Evolutionary conservation across 2,888 invertebrate species (phyloP).

Genomic region (Heliconius charithonia): DNA sequence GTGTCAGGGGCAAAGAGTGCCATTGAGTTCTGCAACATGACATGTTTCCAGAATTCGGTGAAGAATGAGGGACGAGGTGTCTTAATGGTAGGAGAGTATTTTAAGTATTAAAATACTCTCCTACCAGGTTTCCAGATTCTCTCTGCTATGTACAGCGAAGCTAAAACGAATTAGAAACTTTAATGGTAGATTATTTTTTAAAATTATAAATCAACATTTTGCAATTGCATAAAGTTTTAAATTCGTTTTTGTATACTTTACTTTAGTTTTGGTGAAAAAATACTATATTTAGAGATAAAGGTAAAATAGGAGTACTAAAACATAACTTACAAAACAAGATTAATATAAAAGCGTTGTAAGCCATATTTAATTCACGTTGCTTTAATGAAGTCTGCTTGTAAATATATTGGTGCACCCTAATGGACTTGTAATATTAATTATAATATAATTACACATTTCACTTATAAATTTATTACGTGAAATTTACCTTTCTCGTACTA

Average conservation of each 20-base stretch:
- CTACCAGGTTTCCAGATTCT: not conserved
- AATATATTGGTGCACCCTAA: not conserved
- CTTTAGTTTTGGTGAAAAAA: too few relatives aligned
- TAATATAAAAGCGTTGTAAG: constrained; percentile 15
- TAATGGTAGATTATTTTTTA: too few relatives aligned
- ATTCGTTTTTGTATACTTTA: too few relatives aligned
- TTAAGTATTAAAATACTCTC: too few relatives aligned
- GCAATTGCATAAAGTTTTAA: too few relatives aligned
- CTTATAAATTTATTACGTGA: constrained; percentile 12
- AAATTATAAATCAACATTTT: too few relatives aligned
- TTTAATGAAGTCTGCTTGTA: not conserved
- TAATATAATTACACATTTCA: constrained; percentile 17
- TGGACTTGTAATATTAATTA: constrained; percentile 14
- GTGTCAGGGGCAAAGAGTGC: not conserved
- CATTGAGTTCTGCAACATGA: not conserved
- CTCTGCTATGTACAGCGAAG: not conserved
- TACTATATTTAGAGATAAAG: too few relatives aligned
- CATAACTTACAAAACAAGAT: not conserved
- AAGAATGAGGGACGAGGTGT: not conserved
- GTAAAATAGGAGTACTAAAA: too few relatives aligned
- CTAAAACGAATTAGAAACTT: too few relatives aligned
- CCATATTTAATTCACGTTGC: constrained; percentile 13
- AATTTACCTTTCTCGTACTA: not conserved
- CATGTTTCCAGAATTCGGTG: not conserved
- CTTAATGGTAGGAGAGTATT: not conserved